Percentiles rank a stretch among this genome's conserved stretches.
phyloP scores from a whole-genome alignment of 2,113 vertebrate species.

The Psilopsiagon aymara region DNA sequence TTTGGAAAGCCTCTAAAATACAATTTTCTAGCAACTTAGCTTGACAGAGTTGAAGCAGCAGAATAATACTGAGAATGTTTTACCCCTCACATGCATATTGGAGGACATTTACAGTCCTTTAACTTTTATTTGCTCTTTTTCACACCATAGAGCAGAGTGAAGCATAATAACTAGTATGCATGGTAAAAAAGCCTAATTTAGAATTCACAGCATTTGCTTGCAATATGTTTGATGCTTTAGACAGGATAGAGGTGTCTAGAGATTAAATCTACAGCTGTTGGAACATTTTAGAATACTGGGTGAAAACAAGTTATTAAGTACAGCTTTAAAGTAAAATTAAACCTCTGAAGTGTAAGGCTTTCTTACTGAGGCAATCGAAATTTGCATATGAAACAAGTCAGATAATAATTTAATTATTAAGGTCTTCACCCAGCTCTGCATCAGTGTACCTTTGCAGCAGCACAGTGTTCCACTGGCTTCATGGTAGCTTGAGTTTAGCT shows the following conservation, averaged over 20 bases:
- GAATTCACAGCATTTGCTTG: background rate
- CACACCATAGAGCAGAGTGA: background rate
- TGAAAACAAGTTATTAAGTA: slow-evolving; percentile 2
- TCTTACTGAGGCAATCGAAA: background rate
- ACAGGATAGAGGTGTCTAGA: background rate
- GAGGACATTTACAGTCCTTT: background rate
- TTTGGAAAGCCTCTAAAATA: background rate
- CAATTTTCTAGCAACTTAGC: background rate
- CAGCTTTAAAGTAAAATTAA: slow-evolving; percentile 2
- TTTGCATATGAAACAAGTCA: background rate
- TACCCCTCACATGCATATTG: background rate
- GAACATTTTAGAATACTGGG: background rate
- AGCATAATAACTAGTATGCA: background rate
- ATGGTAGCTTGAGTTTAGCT: background rate
- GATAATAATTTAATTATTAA: background rate
- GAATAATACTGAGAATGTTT: background rate
- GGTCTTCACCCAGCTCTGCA: background rate
- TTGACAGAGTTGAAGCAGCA: background rate
- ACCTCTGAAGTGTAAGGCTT: background rate
- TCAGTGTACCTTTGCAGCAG: background rate
- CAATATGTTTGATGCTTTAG: slow-evolving; percentile 21
- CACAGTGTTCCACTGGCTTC: background rate
- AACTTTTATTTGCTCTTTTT: slow-evolving; percentile 12
- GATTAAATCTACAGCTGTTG: slow-evolving; percentile 14
- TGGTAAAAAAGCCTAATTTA: background rate